These are phyloP conservation scores for Hyposoter dolosus DNA, from an alignment of 2,888 invertebrate species.

Conservation along the genomic window DNA sequence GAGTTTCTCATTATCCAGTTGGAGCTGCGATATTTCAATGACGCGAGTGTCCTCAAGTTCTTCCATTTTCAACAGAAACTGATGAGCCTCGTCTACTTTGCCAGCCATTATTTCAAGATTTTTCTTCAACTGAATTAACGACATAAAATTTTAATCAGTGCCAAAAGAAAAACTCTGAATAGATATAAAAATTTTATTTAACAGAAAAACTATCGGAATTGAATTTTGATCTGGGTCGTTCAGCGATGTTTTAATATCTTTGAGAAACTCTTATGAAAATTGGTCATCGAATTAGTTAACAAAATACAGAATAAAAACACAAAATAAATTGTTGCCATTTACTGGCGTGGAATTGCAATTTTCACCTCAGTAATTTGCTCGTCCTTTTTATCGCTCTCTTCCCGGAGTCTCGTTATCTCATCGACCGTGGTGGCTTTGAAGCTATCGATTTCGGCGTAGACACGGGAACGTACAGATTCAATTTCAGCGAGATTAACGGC, in stretches of 20 bases:
- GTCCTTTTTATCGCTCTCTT: slow-evolving; percentile 73
- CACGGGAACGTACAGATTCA: slow-evolving; percentile 74
- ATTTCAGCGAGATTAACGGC: slow-evolving; percentile 77
- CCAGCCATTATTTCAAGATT: slow-evolving; percentile 78
- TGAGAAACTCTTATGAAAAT: too few species aligned
- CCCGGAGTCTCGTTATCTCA: slow-evolving; percentile 75
- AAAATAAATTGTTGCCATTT: neutral
- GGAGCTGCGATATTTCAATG: slow-evolving; percentile 76
- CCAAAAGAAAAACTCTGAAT: neutral
- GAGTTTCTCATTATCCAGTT: slow-evolving; percentile 76
- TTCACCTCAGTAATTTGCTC: slow-evolving; percentile 77
- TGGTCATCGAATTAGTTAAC: neutral
- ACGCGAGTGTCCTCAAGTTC: slow-evolving; percentile 78
- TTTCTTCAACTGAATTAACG: slow-evolving; percentile 73
- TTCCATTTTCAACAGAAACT: slow-evolving; percentile 78
- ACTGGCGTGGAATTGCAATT: neutral
- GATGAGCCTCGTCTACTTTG: slow-evolving; percentile 74
- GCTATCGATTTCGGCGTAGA: slow-evolving; percentile 78
- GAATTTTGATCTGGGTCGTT: too few species aligned
- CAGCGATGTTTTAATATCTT: too few species aligned
- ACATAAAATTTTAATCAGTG: slow-evolving; percentile 21
- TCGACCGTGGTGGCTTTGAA: slow-evolving; percentile 74
- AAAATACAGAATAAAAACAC: neutral
- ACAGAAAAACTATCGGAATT: neutral
- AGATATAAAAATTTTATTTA: neutral